Conservation (phyloP, 2,797 vertebrate genomes). For the Cossypha dichroa region DNA sequence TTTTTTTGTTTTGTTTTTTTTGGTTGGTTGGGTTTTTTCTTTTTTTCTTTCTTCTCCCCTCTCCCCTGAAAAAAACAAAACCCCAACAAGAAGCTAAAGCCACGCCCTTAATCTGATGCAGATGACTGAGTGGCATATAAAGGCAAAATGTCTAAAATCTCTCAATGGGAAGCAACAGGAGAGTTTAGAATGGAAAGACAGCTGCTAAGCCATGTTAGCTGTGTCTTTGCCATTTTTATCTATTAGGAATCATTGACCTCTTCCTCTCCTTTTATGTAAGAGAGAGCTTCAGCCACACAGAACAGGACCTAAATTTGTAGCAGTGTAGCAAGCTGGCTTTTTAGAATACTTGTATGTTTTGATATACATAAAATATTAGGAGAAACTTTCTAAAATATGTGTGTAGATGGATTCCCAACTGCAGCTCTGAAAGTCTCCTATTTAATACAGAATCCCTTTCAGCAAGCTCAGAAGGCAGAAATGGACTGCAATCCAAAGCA, state of each 20-base stretch:
- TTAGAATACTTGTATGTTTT: not conserved
- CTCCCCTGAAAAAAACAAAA: fast-evolving
- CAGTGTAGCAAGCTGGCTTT: not conserved
- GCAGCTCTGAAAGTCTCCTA: not conserved
- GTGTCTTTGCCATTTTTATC: not conserved
- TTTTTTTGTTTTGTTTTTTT: not conserved
- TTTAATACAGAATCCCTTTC: not conserved
- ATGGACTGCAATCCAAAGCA: not conserved
- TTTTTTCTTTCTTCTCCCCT: not conserved
- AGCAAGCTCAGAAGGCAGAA: not conserved
- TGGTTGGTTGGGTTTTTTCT: not conserved
- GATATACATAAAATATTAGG: not conserved
- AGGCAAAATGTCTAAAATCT: not conserved
- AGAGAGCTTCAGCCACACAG: not conserved
- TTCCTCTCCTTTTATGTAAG: not conserved
- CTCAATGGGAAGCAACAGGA: not conserved
- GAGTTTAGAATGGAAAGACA: not conserved
- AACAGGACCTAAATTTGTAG: not conserved
- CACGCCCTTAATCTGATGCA: not conserved
- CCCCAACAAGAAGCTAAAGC: not conserved
- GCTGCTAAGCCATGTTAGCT: not conserved
- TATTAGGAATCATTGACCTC: not conserved
- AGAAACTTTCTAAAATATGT: not conserved
- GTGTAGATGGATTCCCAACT: not conserved
- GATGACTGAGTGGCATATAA: not conserved